phyloP scores from a whole-genome alignment of 2,113 vertebrate genomes.

The Heptranchias perlo region DNA sequence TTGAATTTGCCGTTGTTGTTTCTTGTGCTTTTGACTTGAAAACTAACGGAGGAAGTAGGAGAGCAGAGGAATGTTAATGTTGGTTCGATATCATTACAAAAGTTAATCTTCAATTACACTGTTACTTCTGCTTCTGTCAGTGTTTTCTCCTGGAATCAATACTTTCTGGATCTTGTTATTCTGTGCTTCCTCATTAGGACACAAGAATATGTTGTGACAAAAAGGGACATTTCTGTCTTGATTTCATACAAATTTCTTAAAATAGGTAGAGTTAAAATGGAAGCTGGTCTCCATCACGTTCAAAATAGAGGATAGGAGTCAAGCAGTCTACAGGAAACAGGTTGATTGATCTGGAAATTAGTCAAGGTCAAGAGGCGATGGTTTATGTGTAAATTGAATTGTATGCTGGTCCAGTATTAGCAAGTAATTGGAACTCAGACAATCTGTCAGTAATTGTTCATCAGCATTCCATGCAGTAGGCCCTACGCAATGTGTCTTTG shows the following conservation, averaged over 20 bases:
- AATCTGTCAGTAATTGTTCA: not conserved
- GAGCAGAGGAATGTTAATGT: not conserved
- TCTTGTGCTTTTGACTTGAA: not conserved
- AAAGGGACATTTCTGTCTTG: not conserved
- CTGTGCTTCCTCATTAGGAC: not conserved
- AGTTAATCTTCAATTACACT: not conserved
- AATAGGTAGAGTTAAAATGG: not conserved
- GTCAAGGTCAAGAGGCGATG: not conserved
- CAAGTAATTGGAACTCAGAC: not conserved
- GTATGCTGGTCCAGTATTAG: not conserved
- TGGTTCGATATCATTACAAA: not conserved
- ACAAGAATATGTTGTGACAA: not conserved
- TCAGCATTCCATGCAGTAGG: not conserved
- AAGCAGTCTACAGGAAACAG: not conserved
- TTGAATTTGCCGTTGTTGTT: not conserved
- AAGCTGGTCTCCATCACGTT: not conserved
- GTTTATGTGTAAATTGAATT: not conserved
- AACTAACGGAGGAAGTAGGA: not conserved
- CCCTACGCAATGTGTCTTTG: not conserved
- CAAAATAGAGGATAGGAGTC: not conserved
- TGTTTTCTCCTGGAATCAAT: not conserved
- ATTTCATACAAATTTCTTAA: not conserved
- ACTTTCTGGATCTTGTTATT: not conserved
- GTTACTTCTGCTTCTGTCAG: not conserved
- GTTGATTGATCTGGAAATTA: not conserved